Conservation (phyloP, 2,888 invertebrate genomes). For the Notodonta dromedarius region DNA sequence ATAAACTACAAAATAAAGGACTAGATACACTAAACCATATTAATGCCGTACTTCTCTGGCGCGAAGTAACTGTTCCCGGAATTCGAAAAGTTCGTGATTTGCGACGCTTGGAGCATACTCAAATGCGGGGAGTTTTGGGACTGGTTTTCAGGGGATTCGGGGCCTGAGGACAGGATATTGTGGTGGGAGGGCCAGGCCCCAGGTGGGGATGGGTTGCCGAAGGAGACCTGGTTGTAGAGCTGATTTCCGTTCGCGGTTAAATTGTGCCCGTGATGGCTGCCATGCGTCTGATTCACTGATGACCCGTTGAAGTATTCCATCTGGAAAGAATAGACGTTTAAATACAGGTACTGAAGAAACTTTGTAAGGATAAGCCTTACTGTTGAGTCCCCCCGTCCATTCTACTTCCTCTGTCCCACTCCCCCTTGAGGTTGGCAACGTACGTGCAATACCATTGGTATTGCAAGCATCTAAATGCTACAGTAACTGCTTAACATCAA, state of each 20-base stretch:
- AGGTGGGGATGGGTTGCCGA: slow-evolving; percentile 78
- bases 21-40: slow-evolving; percentile 82
- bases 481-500: too few relatives aligned
- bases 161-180: slow-evolving; percentile 74
- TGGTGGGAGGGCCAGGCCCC: slow-evolving; percentile 78
- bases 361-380: too few relatives aligned
- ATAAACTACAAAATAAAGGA: slow-evolving; percentile 51
- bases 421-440: too few relatives aligned
- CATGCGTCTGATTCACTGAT: slow-evolving; percentile 75
- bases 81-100: slow-evolving; percentile 82
- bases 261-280: slow-evolving; percentile 74
- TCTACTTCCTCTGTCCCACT: too few relatives aligned
- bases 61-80: slow-evolving; percentile 79
- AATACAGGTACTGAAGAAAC: slow-evolving; percentile 6
- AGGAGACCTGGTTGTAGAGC: slow-evolving; percentile 80
- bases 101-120: slow-evolving; percentile 79
- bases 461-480: too few relatives aligned
- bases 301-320: slow-evolving; percentile 83
- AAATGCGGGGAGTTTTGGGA: slow-evolving; percentile 74
- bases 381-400: too few relatives aligned
- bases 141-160: slow-evolving; percentile 77
- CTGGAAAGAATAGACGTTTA: slow-evolving; percentile 50
- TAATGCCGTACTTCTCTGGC: slow-evolving; percentile 81
- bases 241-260: slow-evolving; percentile 76
- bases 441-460: too few relatives aligned